A percentile compares a stretch with the other conserved stretches of the same genome.
phyloP scores from a whole-genome alignment of 92 coral and sea anemone genomes.

The Micromussa lordhowensis region DNA sequence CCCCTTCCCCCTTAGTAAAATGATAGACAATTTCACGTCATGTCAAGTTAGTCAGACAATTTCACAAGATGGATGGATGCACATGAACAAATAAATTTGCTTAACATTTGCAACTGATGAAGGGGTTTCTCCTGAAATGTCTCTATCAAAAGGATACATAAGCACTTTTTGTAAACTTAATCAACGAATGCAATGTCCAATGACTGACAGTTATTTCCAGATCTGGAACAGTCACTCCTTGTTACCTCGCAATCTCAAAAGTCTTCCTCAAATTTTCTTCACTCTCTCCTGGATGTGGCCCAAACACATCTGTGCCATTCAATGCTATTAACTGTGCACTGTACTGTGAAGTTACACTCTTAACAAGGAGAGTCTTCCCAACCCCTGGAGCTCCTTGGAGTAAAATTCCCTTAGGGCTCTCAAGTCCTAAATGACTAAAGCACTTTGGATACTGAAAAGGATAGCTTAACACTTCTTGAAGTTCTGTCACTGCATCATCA shows the following conservation, averaged over 20 bases:
- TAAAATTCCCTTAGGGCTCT: constrained; percentile 91
- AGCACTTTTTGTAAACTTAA: no score
- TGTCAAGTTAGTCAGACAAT: no score
- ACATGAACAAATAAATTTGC: no score
- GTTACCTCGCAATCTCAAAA: constrained; percentile 91
- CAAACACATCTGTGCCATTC: constrained; percentile 96
- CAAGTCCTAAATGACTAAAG: constrained; percentile 71
- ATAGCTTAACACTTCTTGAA: constrained; percentile 68
- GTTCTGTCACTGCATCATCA: constrained; percentile 70
- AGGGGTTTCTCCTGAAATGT: no score
- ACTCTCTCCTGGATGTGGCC: constrained; percentile 98
- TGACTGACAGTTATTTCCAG: no score
- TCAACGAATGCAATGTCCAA: no score
- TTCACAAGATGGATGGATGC: no score
- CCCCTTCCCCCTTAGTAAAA: no score
- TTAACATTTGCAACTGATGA: no score
- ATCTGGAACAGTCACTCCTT: neutral
- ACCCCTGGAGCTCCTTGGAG: constrained; percentile 97
- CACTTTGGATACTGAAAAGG: constrained; percentile 79
- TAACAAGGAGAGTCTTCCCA: constrained; percentile 94
- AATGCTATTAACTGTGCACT: constrained; percentile 75
- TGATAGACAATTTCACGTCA: no score
- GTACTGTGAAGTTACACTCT: constrained; percentile 79
- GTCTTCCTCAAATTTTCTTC: constrained; percentile 88
- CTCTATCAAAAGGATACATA: no score